Base-by-base conservation (phyloP, 1,140 invertebrate genomes). In the Plutomurus gul region DNA sequence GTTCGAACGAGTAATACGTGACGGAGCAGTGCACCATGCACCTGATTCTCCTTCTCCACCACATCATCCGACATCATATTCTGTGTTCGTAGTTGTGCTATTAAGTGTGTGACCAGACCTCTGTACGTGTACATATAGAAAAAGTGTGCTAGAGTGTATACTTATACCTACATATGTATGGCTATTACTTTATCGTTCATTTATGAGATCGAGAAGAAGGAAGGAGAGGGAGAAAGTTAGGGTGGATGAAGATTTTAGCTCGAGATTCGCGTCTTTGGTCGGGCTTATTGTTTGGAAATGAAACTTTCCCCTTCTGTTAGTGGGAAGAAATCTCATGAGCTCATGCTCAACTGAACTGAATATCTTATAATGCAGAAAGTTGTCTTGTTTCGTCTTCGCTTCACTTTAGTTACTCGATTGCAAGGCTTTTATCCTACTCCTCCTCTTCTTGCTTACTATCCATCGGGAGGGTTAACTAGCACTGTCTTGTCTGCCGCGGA, bases 291-390 rank as follows among this genome's bases (percentile, higher is more conserved):
- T 65, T 65, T 65, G 27, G 27, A 65, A 65, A 65, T 65, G 56
- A 65, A 65, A 65, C 56, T 65, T 65, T 65, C 56, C 56, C 56
- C 56, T 65, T 65, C 56, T 65, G 16, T 7, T 33, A 36, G 22
- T 65, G 10, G 25, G 13, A 4, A 33, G 27, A 33, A 65, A 65
- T 65, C 56, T 65, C 56, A 36, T 65, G 27, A 65, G 56, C 56
- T 65, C 27, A 65, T 65, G 27, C 51, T 33, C 51, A 65, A 33
- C 56, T 65, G 30, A 36, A 27, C 43, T 3, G 16, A 47, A 1
- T 11, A 43, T 56, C 51, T 56, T 56, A 56, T 30, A 13, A 30
- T 25, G n/a, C 39, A 43, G 39, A 43, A 43, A 43, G 39, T 25
- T 33, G 11, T 27, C 11, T 30, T 3, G 16, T 11, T 13, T 16